Base-by-base conservation (phyloP, 2,113 vertebrate species). In the Paralichthys olivaceus region DNA sequence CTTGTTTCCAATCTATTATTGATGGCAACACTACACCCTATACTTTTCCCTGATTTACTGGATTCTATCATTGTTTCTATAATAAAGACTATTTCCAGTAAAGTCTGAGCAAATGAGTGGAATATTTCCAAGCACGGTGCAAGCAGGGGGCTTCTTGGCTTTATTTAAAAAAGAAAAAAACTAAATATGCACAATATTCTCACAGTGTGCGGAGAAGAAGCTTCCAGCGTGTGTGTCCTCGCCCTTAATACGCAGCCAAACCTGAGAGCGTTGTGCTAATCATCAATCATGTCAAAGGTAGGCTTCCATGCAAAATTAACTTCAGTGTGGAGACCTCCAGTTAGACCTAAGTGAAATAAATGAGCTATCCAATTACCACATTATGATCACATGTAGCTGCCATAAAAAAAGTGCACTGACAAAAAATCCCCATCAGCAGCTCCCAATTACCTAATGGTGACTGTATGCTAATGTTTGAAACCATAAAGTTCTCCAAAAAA, bases 1-100 rank as follows among this genome's bases (percentile, higher is more conserved):
- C 92, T 91, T 90, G 87, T 91, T 91, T 91, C 86, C 90, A 88
- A 92, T 93, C 91, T 89, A 93, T 94, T 93, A 93, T 93, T 91
- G 91, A 93, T 92, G 89, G 90, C 80, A 90, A 90, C 79, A 88
- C 87, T 92, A 92, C 91, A 91, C 90, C 87, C 87, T 86, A 88
- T 91, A 90, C 88, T 92, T 92, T 92, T 90, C 87, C 87, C 86
- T 90, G 92, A 92, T 91, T 92, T 90, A 91, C 91, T 92, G 90
- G 90, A 92, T 91, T 93, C 90, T 90, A 90, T 85, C 90, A 92
- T 85, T 87, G 84, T 89, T 90, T 81, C 90, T 88, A 88, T 92
- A 91, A 91, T 91, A 92, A 92, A 92, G 70, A 84, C 85, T 60
- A 89, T 92, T 91, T 93, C 91, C 88, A 87, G 89, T 89, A 87